Conservation (phyloP, 1,140 invertebrate species). For the Hetaerina americana region DNA sequence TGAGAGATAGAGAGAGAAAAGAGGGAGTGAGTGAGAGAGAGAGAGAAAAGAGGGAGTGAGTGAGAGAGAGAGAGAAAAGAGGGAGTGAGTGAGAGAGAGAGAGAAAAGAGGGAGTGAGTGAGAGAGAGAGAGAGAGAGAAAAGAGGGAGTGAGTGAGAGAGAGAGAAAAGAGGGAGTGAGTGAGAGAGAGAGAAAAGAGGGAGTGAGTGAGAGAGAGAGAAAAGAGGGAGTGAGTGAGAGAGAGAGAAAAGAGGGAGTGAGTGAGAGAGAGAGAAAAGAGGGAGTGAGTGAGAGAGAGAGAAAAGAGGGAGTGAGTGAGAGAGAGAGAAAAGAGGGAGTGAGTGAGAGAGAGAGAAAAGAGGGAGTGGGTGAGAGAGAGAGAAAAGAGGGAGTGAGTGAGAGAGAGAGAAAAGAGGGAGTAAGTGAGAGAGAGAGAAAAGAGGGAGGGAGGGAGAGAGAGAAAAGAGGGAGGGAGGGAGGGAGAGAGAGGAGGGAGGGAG, state of each 20-base stretch:
- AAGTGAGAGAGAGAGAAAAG: neutral
- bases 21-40: neutral
- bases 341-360: neutral
- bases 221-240: neutral
- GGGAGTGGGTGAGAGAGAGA: neutral
- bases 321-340: neutral
- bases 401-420: neutral
- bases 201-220: neutral
- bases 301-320: neutral
- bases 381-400: neutral
- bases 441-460: neutral
- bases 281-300: neutral
- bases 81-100: neutral
- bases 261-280: too few species aligned
- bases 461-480: neutral
- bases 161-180: neutral
- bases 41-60: neutral
- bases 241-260: neutral
- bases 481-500: neutral
- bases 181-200: neutral
- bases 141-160: neutral
- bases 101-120: neutral
- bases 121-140: neutral
- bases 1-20: neutral
- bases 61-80: neutral